A percentile compares a stretch with the other conserved stretches of the same genome.
These are phyloP conservation scores for Parasteatoda lunata DNA, from an alignment of 2,888 invertebrate species.

Conservation along the genomic window DNA sequence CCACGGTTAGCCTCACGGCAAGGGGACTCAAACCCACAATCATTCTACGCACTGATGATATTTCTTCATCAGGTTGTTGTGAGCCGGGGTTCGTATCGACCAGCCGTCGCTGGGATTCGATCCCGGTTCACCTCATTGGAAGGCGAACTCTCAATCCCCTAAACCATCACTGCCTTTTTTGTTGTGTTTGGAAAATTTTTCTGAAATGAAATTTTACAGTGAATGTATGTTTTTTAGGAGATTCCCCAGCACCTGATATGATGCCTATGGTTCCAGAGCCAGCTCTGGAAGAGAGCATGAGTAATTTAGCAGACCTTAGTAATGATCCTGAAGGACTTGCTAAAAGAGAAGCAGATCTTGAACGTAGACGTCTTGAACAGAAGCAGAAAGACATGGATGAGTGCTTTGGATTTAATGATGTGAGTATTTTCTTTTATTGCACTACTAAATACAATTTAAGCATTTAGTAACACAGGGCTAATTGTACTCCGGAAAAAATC, in stretches of 20 bases:
- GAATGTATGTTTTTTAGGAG: neutral
- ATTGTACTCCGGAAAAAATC: no score
- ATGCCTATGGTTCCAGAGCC: neutral
- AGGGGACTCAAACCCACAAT: no score
- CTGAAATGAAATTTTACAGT: constrained; percentile 19
- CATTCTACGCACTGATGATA: no score
- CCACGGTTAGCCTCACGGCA: no score
- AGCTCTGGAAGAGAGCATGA: neutral
- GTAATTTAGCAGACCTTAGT: neutral
- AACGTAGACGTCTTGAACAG: constrained; percentile 61
- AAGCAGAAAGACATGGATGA: constrained; percentile 71
- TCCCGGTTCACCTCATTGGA: no score
- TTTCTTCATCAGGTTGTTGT: no score
- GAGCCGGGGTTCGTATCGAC: no score
- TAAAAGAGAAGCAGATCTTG: constrained; percentile 57
- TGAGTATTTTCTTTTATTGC: constrained; percentile 17
- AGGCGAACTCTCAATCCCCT: no score
- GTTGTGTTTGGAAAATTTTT: no score
- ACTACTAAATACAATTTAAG: neutral
- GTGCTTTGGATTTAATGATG: constrained; percentile 71
- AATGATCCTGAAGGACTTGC: constrained; percentile 49
- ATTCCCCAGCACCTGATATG: neutral
- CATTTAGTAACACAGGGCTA: no score
- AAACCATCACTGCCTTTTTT: no score
- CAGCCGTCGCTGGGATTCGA: no score